phyloP scores from a whole-genome alignment of 2,113 vertebrate species.

The Odocoileus virginianus region DNA sequence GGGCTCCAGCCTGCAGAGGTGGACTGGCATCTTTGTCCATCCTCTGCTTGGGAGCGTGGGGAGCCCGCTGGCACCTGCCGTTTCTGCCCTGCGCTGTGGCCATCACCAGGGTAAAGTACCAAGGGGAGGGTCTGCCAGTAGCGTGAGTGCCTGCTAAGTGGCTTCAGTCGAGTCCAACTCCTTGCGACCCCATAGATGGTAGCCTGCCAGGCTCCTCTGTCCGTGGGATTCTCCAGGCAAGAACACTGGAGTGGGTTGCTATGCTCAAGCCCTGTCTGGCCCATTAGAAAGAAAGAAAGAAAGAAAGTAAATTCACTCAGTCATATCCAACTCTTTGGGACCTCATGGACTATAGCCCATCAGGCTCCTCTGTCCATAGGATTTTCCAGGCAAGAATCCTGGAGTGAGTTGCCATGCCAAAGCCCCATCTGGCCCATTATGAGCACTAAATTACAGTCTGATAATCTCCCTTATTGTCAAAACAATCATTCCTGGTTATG shows the following conservation, averaged over 20 bases:
- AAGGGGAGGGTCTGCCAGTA: fast-evolving
- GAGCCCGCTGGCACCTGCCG: fast-evolving
- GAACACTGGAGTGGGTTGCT: background rate
- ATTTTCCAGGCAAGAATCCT: background rate
- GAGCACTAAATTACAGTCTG: background rate
- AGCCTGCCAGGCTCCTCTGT: background rate
- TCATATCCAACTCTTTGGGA: too few species aligned
- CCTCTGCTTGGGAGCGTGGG: background rate
- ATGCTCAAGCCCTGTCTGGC: background rate
- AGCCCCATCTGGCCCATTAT: fast-evolving
- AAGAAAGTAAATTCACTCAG: too few species aligned
- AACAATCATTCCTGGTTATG: background rate
- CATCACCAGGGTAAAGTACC: fast-evolving
- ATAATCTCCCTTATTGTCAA: background rate
- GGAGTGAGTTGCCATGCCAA: background rate
- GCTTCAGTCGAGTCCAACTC: background rate
- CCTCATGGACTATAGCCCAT: too few species aligned
- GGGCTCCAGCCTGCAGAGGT: background rate
- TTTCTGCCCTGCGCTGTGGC: background rate
- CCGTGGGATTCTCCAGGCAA: background rate
- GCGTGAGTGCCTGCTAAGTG: background rate
- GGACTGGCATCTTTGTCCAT: background rate
- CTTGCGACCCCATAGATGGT: background rate
- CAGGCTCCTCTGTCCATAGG: background rate
- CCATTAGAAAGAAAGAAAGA: fast-evolving